Base-by-base conservation (phyloP, 92 coral and sea anemone genomes). In the Plumapathes pennacea region DNA sequence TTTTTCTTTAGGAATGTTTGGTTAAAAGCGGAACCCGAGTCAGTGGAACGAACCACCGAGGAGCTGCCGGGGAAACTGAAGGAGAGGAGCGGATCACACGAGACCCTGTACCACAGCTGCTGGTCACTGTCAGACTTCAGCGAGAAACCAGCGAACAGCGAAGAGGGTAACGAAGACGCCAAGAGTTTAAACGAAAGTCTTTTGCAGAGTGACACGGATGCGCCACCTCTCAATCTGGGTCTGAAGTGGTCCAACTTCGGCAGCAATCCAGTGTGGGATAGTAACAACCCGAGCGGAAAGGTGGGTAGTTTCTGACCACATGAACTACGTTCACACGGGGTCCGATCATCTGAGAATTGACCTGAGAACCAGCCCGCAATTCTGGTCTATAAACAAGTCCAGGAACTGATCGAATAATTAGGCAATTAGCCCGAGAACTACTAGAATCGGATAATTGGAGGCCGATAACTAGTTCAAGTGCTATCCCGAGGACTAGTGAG, bases 41-140 rank as follows among this genome's bases (percentile, higher is more conserved):
- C 60, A 1, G 69, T 48, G 36, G 22, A 44, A n/a, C 18, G 46
- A 3, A 28, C 62, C 2, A 11, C 51, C 32, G 84, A 84, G 25
- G 58, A 62, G 25, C 37, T 82, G 1, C 48, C 40, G 40, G 57
- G 55, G 14, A 80, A 77, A 18, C 57, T 62, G 49, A 74, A 79
- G 42, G 89, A 89, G 48, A 72, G 50, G 23, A 75, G 68, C 29
- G 90, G 90, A 13, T 94, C 99, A 1, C 97, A 88, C 72, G 99
- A 94, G 78, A 94, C 97, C 4, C 76, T 94, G 7, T 94, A 94
- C 47, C 88, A 89, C 74, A 94, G 99, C 70, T 89, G 97, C 62
- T 89, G 97, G 97, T 94, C 99, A 7, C 50, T 92, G 48, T 73
- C 96, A 2, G 94, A 90, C 46, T 82, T 77, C 20, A 67, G 69